Percentiles rank a stretch among this genome's conserved stretches.
These are phyloP conservation scores for Stenodema calcarata DNA, from an alignment of 2,888 invertebrate species.

Conservation along the genomic window DNA sequence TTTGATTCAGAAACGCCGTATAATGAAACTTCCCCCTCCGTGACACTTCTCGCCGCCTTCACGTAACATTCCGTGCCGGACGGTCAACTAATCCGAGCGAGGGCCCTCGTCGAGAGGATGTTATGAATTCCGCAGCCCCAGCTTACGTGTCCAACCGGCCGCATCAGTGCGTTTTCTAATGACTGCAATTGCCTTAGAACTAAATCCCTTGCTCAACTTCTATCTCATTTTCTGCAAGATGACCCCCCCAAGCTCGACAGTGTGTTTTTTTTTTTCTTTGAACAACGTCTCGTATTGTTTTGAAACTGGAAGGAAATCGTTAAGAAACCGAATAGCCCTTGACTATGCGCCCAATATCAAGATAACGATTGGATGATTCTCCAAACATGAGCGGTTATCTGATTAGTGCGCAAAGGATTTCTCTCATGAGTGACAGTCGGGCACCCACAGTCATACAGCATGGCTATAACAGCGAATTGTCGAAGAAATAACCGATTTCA, in stretches of 20 bases:
- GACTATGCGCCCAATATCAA: not conserved
- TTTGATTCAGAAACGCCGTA: too few species aligned
- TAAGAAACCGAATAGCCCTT: not conserved
- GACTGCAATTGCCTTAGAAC: slow-evolving; percentile 1
- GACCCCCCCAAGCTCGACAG: not conserved
- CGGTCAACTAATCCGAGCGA: not conserved
- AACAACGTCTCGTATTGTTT: not conserved
- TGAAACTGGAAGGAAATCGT: not conserved
- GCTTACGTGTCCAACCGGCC: not conserved
- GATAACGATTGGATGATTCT: not conserved
- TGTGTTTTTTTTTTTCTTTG: not conserved
- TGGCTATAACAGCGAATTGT: too few species aligned
- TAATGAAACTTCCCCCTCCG: too few species aligned
- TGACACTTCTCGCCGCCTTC: not conserved
- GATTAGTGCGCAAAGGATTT: too few species aligned
- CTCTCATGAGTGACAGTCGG: too few species aligned
- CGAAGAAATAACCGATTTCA: too few species aligned
- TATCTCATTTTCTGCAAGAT: slow-evolving; percentile 12
- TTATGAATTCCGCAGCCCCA: not conserved
- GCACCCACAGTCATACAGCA: too few species aligned
- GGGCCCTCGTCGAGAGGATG: not conserved
- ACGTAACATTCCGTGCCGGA: not conserved
- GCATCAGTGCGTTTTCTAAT: not conserved
- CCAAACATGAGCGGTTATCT: too few species aligned
- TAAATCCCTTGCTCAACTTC: slow-evolving; percentile 6